These are phyloP conservation scores for Mionectes macconnelli DNA, from an alignment of 2,113 vertebrate genomes.

Conservation along the genomic window DNA sequence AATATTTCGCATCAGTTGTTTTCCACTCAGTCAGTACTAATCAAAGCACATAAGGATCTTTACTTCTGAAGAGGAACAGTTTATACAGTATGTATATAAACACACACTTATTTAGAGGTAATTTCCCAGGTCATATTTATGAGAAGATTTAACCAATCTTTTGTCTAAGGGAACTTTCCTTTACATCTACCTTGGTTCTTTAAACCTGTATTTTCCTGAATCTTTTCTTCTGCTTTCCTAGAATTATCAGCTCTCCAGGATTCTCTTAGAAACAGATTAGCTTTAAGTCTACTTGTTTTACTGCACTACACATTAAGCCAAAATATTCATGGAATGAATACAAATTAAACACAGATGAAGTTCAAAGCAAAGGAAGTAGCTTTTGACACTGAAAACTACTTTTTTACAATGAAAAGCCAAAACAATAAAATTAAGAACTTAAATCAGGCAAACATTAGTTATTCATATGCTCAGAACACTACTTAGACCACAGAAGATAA, in stretches of 20 bases:
- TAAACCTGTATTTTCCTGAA: background rate
- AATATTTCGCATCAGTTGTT: background rate
- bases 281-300: background rate
- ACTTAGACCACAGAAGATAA: background rate
- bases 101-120: background rate
- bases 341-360: background rate
- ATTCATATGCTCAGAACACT: background rate
- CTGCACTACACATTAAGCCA: background rate
- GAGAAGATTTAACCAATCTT: background rate
- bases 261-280: background rate
- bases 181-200: background rate
- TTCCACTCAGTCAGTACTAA: background rate
- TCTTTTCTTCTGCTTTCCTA: background rate
- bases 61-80: background rate
- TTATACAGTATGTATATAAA: background rate
- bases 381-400: slow-evolving; percentile 30
- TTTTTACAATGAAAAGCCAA: background rate
- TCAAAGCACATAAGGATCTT: background rate
- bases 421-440: background rate
- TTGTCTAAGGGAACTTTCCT: background rate
- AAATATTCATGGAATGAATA: background rate
- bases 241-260: background rate
- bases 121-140: background rate
- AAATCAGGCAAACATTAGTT: background rate
- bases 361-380: background rate